Evolutionary conservation across 2,888 invertebrate species (phyloP), one percentile per base, ranked within the genome.

Genomic region (Shargacucullia verbasci): DNA sequence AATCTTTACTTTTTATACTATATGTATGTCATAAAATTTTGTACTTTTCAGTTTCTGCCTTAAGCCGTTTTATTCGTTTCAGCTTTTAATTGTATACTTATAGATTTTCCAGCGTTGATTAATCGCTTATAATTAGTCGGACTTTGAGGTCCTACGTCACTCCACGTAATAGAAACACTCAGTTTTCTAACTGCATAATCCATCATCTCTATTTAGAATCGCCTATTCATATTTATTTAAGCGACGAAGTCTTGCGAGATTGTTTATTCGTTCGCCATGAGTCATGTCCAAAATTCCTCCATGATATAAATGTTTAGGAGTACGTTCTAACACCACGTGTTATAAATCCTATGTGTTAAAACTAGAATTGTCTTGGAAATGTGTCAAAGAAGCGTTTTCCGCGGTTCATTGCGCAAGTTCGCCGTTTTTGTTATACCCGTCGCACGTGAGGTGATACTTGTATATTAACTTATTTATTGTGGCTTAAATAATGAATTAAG

Each of bases 311-410:
- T 41, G 31, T 35, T 14, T 34, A 43, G 10, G 33, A 33, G 52
- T 40, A 40, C 14, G 35, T 49, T 43, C 13, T 49, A 56, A 56
- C 60, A 55, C 48, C 60, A 61, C 70, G 67, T 70, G 73, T 43
- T 54, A 37, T 43, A 40, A 59, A 54, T 57, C 43, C 60, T 56
- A 59, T 60, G 66, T 65, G 68, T 62, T 73, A 57, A 59, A 60
- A 68, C 53, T 71, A 59, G 70, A 71, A 65, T 60, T 59, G 59
- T 50, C 69, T 76, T 76, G 75, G 74, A 76, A 68, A 62, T 66
- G 66, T 73, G 69, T 76, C 77, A 76, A 68, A 73, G 44, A 15
- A 57, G 45, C 39, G 55, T 45, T 70, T 73, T 46, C 33, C 38
- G 46, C 29, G 41, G 55, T 53, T 46, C 27, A 63, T 58, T 65